Evolutionary conservation across 2,888 invertebrate species (phyloP).

Genomic region (Acholoe squamosa): DNA sequence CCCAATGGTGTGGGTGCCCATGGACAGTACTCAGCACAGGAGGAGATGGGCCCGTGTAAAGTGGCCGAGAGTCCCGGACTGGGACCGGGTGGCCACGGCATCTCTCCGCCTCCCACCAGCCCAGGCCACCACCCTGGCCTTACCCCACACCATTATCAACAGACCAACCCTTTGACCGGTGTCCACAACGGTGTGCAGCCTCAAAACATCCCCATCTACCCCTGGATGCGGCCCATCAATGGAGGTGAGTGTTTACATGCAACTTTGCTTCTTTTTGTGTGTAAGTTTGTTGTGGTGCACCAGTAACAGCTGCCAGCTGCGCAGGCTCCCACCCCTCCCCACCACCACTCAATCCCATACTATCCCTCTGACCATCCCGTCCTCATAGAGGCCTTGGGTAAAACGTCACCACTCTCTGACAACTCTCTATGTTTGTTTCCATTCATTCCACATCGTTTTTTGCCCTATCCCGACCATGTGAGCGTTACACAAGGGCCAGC

Average conservation of each 20-base stretch:
- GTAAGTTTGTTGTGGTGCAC: conserved; percentile 15
- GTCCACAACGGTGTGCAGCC: conserved; percentile 67
- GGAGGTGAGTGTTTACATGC: conserved; percentile 67
- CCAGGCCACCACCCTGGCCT: conserved; percentile 56
- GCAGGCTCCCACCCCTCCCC: neutral
- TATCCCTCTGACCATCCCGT: neutral
- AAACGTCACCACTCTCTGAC: neutral
- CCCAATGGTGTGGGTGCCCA: neutral
- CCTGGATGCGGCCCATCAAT: conserved; percentile 72
- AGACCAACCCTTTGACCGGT: conserved; percentile 44
- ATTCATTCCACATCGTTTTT: conserved; percentile 22
- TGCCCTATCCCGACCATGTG: neutral
- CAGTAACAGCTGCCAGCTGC: neutral
- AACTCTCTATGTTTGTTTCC: neutral
- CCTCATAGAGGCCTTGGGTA: neutral
- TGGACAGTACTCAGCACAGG: conserved; percentile 63
- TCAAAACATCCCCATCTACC: conserved; percentile 71
- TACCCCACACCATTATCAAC: conserved; percentile 50
- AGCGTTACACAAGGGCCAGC: conserved; percentile 14
- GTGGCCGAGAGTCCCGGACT: conserved; percentile 42
- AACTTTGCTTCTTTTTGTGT: neutral
- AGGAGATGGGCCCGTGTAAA: conserved; percentile 64
- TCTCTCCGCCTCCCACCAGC: conserved; percentile 13
- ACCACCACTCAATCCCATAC: neutral
- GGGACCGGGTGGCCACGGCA: conserved; percentile 27